Percentiles rank a stretch among this genome's conserved stretches.
Evolutionary conservation across 2,113 vertebrate genomes (phyloP).

Genomic region (Asarcornis scutulata): DNA sequence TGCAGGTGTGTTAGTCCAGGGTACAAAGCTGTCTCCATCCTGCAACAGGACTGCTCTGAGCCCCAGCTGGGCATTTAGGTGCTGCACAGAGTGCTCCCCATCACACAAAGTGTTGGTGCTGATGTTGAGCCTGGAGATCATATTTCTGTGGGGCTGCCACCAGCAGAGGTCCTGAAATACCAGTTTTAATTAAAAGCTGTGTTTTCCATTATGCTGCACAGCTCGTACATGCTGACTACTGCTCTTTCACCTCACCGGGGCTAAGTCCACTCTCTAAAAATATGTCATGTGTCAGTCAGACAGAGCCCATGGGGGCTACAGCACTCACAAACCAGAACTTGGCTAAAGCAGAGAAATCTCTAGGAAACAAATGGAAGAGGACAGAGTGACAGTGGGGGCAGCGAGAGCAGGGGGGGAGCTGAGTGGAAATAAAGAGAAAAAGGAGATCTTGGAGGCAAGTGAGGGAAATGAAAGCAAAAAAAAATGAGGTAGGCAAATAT

Average conservation of each 20-base stretch:
- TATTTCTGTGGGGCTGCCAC: slow-evolving; percentile 50
- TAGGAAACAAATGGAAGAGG: background rate
- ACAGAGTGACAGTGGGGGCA: background rate
- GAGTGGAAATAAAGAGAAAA: background rate
- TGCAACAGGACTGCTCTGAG: background rate
- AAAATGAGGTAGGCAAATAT: background rate
- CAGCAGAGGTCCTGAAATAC: slow-evolving; percentile 56
- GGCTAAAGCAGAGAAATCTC: background rate
- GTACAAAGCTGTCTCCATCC: background rate
- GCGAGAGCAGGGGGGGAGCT: no score
- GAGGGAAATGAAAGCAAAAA: background rate
- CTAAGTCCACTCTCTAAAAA: slow-evolving; percentile 1
- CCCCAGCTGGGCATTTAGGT: background rate
- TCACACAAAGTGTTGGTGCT: background rate
- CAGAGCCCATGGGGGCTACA: background rate
- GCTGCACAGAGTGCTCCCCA: background rate
- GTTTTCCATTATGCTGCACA: slow-evolving; percentile 24
- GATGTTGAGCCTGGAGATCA: background rate
- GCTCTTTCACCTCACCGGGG: background rate
- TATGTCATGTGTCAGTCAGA: slow-evolving; percentile 30
- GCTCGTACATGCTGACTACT: slow-evolving; percentile 40
- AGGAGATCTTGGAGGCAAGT: background rate
- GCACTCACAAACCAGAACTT: background rate
- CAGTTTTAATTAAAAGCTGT: slow-evolving; percentile 65
- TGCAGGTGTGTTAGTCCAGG: background rate